Evolutionary conservation across 2,888 invertebrate species (phyloP), one percentile per base, ranked within the genome.

Genomic region (Scaptomyza polygonia): DNA sequence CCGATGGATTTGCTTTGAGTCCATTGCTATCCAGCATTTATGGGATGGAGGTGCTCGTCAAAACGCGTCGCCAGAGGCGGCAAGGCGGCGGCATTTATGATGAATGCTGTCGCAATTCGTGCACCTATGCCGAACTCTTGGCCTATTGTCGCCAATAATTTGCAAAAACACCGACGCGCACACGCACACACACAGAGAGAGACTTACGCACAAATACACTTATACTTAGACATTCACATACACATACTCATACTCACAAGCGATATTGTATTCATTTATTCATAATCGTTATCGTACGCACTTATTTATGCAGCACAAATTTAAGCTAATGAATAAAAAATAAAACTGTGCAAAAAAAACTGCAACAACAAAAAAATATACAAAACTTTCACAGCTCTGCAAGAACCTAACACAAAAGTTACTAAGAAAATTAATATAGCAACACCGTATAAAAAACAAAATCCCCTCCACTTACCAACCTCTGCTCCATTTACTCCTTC

Each of bases 261-360:
- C 65, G 39, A 67, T 72, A 66, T 55, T 52, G 43, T 53, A 64
- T 39, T 68, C 57, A 54, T 62, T 58, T 65, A 74, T 44, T 77
- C 59, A 58, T 81, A 67, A 59, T 77, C 78, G 52, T 61, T 55
- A 73, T 73, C 67, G 82, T 85, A 86, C 72, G 80, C 85, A 77
- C 70, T 79, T 88, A 86, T 86, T 87, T 79, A 83, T 83, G 71
- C 88, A 83, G 88, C 80, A 67, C 61, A 51, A 79, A 82, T 72
- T 82, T 86, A 86, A 86, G 83, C 88, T 88, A 83, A 83, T 86
- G 84, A 83, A 83, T 83, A 83, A 83, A 87, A 87, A 78, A 79
- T 78, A 81, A 64, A 77, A 86, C 86, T 67, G 77, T 74, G 81
- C 82, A 64, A 47, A 30, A 47, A 30, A n/a, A n/a, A n/a, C n/a